These are phyloP conservation scores for Gobius niger DNA, from an alignment of 2,113 vertebrate genomes.

Conservation along the genomic window DNA sequence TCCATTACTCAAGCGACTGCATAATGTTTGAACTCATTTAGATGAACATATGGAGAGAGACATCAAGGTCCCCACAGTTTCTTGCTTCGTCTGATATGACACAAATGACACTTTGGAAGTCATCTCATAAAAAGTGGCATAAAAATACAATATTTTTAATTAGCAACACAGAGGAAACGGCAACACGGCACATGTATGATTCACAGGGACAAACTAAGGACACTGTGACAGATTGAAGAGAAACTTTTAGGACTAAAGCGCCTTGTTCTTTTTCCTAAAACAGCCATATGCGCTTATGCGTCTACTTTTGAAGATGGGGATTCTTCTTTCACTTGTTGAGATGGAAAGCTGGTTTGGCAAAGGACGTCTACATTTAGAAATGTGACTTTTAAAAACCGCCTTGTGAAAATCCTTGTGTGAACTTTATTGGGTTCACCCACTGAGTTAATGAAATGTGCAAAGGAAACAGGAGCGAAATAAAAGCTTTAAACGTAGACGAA, in stretches of 20 bases:
- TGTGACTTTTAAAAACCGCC: conserved; percentile 6
- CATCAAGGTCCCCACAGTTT: conserved; percentile 45
- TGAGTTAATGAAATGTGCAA: conserved; percentile 18
- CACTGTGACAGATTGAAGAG: neutral
- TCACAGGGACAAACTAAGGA: conserved; percentile 6
- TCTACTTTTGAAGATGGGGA: neutral
- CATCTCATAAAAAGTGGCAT: conserved; percentile 31
- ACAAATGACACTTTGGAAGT: conserved; percentile 27
- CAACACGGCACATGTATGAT: conserved; percentile 23
- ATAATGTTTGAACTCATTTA: conserved; percentile 55
- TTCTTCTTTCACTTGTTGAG: neutral
- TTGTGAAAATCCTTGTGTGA: conserved; percentile 10
- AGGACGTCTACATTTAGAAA: conserved; percentile 3
- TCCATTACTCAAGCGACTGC: conserved; percentile 51
- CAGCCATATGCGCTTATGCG: neutral
- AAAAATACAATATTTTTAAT: conserved; percentile 24
- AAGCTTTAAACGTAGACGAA: conserved; percentile 16
- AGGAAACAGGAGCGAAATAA: conserved; percentile 2
- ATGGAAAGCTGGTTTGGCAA: conserved; percentile 1
- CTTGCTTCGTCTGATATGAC: conserved; percentile 39
- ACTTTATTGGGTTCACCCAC: conserved; percentile 10
- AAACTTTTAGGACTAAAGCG: neutral
- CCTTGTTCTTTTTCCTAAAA: neutral
- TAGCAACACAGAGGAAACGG: conserved; percentile 16
- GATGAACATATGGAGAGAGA: conserved; percentile 60